Conservation (phyloP, 1,140 invertebrate species). For the Leguminivora glycinivorella region DNA sequence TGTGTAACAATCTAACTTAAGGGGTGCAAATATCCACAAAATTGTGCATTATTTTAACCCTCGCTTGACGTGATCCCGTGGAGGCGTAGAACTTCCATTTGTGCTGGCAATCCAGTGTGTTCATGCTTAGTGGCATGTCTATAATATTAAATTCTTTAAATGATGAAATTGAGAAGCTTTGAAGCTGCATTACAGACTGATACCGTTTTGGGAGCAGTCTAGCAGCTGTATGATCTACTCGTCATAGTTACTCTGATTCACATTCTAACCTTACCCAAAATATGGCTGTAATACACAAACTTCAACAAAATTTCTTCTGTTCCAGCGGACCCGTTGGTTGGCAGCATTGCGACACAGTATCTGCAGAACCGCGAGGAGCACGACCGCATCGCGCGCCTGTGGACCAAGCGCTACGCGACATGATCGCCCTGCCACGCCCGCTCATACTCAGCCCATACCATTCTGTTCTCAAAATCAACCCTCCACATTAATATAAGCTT, state of each 20-base stretch:
- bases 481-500: conserved; percentile 67
- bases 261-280: neutral
- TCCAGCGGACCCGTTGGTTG: conserved; percentile 96
- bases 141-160: conserved; percentile 24
- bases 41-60: too few relatives aligned
- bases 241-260: conserved; percentile 94
- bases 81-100: too few relatives aligned
- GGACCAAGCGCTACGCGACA: conserved; percentile 98
- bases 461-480: conserved; percentile 66
- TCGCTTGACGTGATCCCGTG: too few relatives aligned
- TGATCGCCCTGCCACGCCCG: conserved; percentile 79
- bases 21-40: too few relatives aligned
- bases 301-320: conserved; percentile 41
- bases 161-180: conserved; percentile 74
- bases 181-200: conserved; percentile 58
- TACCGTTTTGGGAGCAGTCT: conserved; percentile 82
- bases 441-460: conserved; percentile 62
- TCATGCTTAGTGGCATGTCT: too few relatives aligned
- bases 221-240: conserved; percentile 80
- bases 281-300: neutral
- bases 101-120: too few relatives aligned
- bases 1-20: too few relatives aligned
- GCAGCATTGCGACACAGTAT: conserved; percentile 98
- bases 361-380: conserved; percentile 98
- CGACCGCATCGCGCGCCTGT: conserved; percentile 97